Percentiles rank a stretch among this genome's conserved stretches.
Conservation (phyloP, 2,113 vertebrate species). For the Forbesichthys papilliferus region DNA sequence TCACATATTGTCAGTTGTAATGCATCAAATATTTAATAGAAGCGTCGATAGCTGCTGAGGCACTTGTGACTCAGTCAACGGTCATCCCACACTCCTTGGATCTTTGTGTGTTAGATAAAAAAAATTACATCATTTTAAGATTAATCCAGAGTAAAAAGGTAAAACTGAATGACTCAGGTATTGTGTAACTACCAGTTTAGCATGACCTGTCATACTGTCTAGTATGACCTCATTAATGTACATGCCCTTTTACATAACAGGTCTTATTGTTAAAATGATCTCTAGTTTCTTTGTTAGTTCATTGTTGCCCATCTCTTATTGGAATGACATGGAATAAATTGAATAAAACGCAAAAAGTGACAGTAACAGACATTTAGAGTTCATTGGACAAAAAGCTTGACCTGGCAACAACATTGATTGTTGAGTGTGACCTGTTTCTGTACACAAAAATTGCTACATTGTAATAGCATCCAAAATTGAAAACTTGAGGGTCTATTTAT, state of each 20-base stretch:
- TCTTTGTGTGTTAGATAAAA: constrained; percentile 23
- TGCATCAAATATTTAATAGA: background rate
- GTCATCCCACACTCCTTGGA: background rate
- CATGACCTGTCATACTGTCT: constrained; percentile 5
- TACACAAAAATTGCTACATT: background rate
- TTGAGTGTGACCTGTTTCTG: background rate
- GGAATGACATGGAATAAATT: too few species aligned
- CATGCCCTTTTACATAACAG: background rate
- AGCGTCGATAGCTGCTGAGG: constrained; percentile 13
- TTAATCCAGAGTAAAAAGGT: background rate
- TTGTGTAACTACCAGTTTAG: constrained; percentile 1
- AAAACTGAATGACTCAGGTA: constrained; percentile 39
- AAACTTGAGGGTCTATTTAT: too few species aligned
- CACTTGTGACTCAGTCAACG: constrained; percentile 29
- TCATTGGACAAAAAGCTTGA: background rate
- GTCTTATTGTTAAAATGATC: too few species aligned
- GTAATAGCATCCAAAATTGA: background rate
- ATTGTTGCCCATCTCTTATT: too few species aligned
- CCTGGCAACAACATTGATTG: background rate
- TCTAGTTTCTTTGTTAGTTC: too few species aligned
- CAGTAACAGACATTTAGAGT: background rate
- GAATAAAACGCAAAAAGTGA: too few species aligned
- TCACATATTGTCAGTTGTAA: background rate
- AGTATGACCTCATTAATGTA: background rate
- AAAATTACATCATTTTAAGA: constrained; percentile 23